A percentile compares a stretch with the other conserved stretches of the same genome.
Conservation (phyloP, 2,888 invertebrate species). For the Drosophila picticornis region DNA sequence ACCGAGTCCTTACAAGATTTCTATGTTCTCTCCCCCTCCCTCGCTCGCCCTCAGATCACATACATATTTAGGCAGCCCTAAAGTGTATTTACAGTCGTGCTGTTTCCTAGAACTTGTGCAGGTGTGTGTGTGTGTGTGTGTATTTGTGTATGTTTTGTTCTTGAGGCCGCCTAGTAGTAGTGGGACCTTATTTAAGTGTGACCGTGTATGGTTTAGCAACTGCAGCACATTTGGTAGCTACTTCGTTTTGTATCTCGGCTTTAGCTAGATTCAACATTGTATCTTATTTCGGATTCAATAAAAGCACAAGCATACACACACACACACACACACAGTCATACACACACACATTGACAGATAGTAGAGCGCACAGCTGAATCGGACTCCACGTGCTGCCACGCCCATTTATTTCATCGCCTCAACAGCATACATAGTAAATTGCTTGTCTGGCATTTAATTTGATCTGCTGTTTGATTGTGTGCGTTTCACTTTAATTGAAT, state of each 20-base stretch:
- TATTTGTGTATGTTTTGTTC: not conserved
- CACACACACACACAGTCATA: slow-evolving; percentile 12
- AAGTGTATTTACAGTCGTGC: slow-evolving; percentile 45
- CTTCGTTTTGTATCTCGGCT: slow-evolving; percentile 28
- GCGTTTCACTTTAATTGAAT: slow-evolving; percentile 79
- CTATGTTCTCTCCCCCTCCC: not conserved
- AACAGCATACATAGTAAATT: slow-evolving; percentile 69
- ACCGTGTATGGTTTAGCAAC: slow-evolving; percentile 23
- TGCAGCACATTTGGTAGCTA: slow-evolving; percentile 17
- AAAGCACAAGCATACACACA: slow-evolving; percentile 33
- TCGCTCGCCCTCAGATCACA: slow-evolving; percentile 14
- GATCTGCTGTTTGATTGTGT: slow-evolving; percentile 81
- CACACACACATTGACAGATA: slow-evolving; percentile 3
- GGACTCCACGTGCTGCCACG: slow-evolving; percentile 54
- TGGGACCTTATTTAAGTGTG: slow-evolving; percentile 40
- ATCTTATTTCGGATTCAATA: slow-evolving; percentile 62
- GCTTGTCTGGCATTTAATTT: slow-evolving; percentile 80
- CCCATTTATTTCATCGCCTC: slow-evolving; percentile 50
- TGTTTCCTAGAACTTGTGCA: slow-evolving; percentile 24
- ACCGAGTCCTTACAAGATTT: slow-evolving; percentile 15
- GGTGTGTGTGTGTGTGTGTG: slow-evolving; percentile 16
- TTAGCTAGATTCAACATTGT: slow-evolving; percentile 46
- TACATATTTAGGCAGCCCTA: slow-evolving; percentile 37
- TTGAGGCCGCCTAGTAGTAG: slow-evolving; percentile 17
- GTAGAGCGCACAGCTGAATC: slow-evolving; percentile 11